Percentiles rank a stretch among this genome's conserved stretches.
phyloP scores from a whole-genome alignment of 1,140 invertebrate genomes.

The Chlorops oryzae region DNA sequence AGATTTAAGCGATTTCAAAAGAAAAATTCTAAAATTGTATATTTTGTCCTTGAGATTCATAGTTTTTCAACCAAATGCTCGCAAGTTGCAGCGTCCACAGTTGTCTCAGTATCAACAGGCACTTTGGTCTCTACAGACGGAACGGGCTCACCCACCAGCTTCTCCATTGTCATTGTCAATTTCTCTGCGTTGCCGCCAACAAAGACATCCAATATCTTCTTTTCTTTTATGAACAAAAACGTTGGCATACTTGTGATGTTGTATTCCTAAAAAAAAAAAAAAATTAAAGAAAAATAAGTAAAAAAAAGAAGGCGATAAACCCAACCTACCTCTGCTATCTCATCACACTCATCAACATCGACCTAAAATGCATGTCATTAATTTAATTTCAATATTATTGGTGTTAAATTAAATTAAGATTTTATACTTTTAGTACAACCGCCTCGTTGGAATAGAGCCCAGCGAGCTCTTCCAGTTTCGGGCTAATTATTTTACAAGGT shows the following conservation, averaged over 20 bases:
- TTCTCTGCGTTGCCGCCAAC: constrained; percentile 75
- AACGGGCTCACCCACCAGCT: constrained; percentile 27
- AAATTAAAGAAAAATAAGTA: too few relatives aligned
- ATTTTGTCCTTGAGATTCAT: too few relatives aligned
- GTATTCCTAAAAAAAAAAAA: too few relatives aligned
- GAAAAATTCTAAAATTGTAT: too few relatives aligned
- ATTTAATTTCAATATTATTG: too few relatives aligned
- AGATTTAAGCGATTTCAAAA: too few relatives aligned
- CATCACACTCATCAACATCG: constrained; percentile 85
- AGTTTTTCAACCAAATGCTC: background rate
- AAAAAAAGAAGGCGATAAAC: too few relatives aligned
- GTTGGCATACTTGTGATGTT: constrained; percentile 89
- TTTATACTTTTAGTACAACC: constrained; percentile 57
- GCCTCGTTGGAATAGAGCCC: constrained; percentile 47
- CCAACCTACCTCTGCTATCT: too few relatives aligned
- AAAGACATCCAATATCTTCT: constrained; percentile 65
- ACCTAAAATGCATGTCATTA: too few relatives aligned
- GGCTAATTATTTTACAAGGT: constrained; percentile 87
- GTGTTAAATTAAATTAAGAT: too few relatives aligned
- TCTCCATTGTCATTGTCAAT: constrained; percentile 59
- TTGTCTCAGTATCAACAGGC: background rate
- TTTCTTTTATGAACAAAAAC: constrained; percentile 81
- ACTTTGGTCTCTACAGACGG: too few relatives aligned
- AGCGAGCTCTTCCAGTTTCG: constrained; percentile 66
- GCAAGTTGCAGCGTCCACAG: background rate